Evolutionary conservation across 2,113 vertebrate species (phyloP).

Genomic region (Odocoileus hemionus): DNA sequence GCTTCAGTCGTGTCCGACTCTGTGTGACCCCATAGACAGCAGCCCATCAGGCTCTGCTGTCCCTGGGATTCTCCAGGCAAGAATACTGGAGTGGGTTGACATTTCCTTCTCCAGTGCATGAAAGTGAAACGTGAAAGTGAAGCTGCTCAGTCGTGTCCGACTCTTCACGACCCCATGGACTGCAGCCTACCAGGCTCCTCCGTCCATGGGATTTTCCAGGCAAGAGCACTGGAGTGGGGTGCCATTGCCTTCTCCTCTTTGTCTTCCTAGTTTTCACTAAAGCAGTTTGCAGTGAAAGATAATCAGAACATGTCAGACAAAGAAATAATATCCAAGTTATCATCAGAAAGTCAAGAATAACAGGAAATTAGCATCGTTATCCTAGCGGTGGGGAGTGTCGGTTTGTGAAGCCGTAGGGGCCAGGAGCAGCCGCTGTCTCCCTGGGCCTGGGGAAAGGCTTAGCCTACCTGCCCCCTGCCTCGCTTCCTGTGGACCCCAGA

Average conservation of each 20-base stretch:
- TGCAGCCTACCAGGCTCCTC: too few relatives aligned
- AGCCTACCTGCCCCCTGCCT: not conserved
- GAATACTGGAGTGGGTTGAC: too few relatives aligned
- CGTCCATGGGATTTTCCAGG: too few relatives aligned
- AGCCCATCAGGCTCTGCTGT: too few relatives aligned
- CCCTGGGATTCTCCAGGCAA: too few relatives aligned
- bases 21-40: too few relatives aligned
- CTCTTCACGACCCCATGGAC: too few relatives aligned
- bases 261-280: not conserved
- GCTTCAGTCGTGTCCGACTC: fast-evolving
- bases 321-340: not conserved
- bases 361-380: fast-evolving
- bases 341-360: not conserved
- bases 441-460: not conserved
- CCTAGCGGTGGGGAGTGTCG: too few relatives aligned
- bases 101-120: too few relatives aligned
- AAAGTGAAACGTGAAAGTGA: too few relatives aligned
- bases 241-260: not conserved
- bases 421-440: not conserved
- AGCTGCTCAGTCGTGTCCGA: too few relatives aligned
- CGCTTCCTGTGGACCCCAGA: not conserved
- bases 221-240: too few relatives aligned
- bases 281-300: not conserved
- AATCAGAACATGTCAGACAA: not conserved
- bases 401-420: not conserved